Evolutionary conservation across 2,888 invertebrate genomes (phyloP).

Genomic region (Allacma fusca): DNA sequence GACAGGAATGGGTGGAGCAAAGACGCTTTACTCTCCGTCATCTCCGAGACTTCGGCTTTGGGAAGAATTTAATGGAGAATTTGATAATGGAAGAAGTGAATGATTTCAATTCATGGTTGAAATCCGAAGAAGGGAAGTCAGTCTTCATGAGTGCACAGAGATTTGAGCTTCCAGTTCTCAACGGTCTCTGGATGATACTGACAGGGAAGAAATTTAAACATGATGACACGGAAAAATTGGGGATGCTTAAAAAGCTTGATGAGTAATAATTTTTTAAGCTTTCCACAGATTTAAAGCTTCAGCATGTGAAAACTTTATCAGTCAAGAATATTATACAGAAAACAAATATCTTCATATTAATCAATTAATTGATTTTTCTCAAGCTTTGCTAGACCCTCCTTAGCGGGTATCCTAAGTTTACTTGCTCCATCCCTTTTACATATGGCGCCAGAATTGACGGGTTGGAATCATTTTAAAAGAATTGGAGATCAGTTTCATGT

Average conservation of each 20-base stretch:
- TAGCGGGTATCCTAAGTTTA: neutral
- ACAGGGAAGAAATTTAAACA: conserved; percentile 46
- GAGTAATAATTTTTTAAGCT: conserved; percentile 11
- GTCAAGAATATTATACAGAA: too few relatives aligned
- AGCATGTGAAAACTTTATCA: neutral
- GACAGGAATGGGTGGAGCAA: conserved; percentile 32
- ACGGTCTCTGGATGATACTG: conserved; percentile 49
- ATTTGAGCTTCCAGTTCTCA: conserved; percentile 50
- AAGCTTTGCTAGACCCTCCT: neutral
- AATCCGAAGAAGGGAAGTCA: conserved; percentile 45
- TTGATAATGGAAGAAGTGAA: conserved; percentile 51
- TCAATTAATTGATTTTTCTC: neutral
- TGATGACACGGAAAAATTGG: conserved; percentile 39
- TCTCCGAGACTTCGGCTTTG: conserved; percentile 50
- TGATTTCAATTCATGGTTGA: conserved; percentile 45
- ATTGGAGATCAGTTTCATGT: neutral
- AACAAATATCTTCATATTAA: too few relatives aligned
- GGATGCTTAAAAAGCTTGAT: conserved; percentile 16
- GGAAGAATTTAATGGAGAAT: conserved; percentile 49
- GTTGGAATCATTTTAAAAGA: neutral
- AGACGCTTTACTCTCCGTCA: conserved; percentile 32
- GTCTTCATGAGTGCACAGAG: conserved; percentile 36
- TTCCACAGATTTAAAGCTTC: neutral
- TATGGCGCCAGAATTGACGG: neutral
- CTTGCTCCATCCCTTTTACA: neutral